Conservation (phyloP, 1,140 invertebrate species). For the Gryllus bimaculatus region DNA sequence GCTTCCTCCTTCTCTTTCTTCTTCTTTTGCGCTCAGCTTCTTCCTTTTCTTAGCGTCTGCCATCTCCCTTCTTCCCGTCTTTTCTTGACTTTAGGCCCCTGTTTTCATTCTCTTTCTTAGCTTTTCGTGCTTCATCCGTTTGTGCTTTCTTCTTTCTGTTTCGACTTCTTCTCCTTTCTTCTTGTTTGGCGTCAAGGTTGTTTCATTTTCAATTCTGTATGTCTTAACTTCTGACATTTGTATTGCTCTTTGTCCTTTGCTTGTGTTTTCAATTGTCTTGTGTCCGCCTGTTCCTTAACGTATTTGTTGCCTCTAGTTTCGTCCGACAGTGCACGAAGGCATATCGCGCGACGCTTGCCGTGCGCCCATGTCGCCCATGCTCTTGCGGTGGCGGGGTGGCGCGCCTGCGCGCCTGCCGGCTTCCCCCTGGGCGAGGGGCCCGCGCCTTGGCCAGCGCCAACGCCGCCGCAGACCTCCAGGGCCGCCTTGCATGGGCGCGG, state of each 20-base stretch:
- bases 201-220: conserved; percentile 14
- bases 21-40: too few species aligned
- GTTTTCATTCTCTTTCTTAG: too few species aligned
- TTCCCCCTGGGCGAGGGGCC: neutral
- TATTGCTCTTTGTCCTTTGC: conserved; percentile 3
- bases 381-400: neutral
- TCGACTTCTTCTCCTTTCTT: conserved; percentile 17
- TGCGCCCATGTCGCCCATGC: neutral
- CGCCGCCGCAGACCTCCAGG: neutral
- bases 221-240: neutral
- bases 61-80: too few species aligned
- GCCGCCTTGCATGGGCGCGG: neutral
- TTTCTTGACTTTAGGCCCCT: too few species aligned
- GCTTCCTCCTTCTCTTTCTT: too few species aligned
- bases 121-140: too few species aligned
- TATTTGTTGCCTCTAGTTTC: neutral
- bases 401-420: neutral
- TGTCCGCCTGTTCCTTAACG: conserved; percentile 8
- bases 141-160: conserved; percentile 22
- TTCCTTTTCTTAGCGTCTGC: too few species aligned
- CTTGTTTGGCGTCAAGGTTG: conserved; percentile 9
- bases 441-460: neutral
- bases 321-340: neutral
- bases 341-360: neutral
- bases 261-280: conserved; percentile 15